phyloP scores from a whole-genome alignment of 1,140 invertebrate species.

The Papilio xuthus region DNA sequence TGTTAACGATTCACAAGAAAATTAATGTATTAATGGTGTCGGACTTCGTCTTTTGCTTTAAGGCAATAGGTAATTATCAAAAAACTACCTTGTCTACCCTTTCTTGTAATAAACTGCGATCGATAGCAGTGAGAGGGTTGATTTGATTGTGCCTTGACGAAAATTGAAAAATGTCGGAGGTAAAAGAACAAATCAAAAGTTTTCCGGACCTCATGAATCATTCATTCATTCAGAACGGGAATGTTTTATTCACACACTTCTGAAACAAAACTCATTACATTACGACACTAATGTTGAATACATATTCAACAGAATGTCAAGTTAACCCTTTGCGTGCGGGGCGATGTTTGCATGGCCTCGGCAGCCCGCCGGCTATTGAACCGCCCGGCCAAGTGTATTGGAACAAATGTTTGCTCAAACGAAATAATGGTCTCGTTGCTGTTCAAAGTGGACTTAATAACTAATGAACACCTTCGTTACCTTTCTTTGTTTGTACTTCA shows the following conservation, averaged over 20 bases:
- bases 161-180: conserved; percentile 31
- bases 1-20: too few species aligned
- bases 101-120: background rate
- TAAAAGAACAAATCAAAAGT: conserved; percentile 18
- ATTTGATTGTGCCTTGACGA: background rate
- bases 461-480: background rate
- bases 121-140: background rate
- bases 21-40: too few species aligned
- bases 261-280: conserved; percentile 39
- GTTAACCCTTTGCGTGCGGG: conserved; percentile 15
- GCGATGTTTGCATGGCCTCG: conserved; percentile 14
- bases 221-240: conserved; percentile 29
- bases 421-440: conserved; percentile 17
- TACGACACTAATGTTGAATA: conserved; percentile 39
- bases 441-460: conserved; percentile 11
- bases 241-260: conserved; percentile 37
- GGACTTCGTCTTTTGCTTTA: too few species aligned
- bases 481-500: background rate
- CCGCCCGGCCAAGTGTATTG: conserved; percentile 31
- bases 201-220: conserved; percentile 29
- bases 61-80: too few species aligned
- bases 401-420: conserved; percentile 37
- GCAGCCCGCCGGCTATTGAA: conserved; percentile 30
- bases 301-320: conserved; percentile 31
- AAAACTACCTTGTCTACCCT: too few species aligned